These are phyloP conservation scores for Ictalurus punctatus DNA, from an alignment of 2,113 vertebrate genomes.

Conservation along the genomic window DNA sequence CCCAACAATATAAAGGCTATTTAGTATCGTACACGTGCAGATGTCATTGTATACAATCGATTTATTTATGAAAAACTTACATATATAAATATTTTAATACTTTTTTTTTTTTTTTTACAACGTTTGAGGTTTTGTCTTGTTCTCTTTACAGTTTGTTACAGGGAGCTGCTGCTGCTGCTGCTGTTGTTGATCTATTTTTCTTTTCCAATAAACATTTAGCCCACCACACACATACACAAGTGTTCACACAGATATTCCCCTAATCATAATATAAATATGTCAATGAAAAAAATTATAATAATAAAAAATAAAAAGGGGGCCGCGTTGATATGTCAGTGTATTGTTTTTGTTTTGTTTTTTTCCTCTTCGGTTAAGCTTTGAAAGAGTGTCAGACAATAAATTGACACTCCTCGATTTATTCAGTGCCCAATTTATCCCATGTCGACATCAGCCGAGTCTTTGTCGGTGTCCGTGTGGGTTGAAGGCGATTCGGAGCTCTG, in stretches of 20 bases:
- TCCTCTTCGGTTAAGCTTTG: slow-evolving; percentile 53
- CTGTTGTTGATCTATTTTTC: slow-evolving; percentile 24
- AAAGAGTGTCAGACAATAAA: slow-evolving; percentile 57
- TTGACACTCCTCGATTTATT: slow-evolving; percentile 55
- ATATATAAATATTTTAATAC: slow-evolving; percentile 99
- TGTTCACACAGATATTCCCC: slow-evolving; percentile 59
- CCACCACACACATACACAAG: slow-evolving; percentile 61
- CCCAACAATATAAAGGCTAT: slow-evolving; percentile 68
- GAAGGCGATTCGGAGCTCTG: slow-evolving; percentile 65
- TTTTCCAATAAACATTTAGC: slow-evolving; percentile 64
- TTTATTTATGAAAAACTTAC: slow-evolving; percentile 98
- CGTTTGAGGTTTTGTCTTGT: slow-evolving; percentile 85
- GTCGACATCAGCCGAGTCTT: slow-evolving; percentile 82
- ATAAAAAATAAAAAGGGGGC: slow-evolving; percentile 48
- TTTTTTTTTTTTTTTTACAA: slow-evolving; percentile 94
- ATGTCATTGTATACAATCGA: slow-evolving; percentile 81
- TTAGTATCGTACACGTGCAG: slow-evolving; percentile 74
- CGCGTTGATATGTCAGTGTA: slow-evolving; percentile 54
- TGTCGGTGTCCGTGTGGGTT: slow-evolving; percentile 68
- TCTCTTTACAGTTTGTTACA: slow-evolving; percentile 77
- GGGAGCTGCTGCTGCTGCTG: slow-evolving; percentile 69
- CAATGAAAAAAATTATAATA: slow-evolving; percentile 44
- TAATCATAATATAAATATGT: slow-evolving; percentile 64
- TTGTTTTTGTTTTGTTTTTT: slow-evolving; percentile 22
- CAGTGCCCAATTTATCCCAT: slow-evolving; percentile 80